Percentiles rank a stretch among this genome's conserved stretches.
Conservation (phyloP, 1,140 invertebrate genomes). For the Cryptotermes secundus region DNA sequence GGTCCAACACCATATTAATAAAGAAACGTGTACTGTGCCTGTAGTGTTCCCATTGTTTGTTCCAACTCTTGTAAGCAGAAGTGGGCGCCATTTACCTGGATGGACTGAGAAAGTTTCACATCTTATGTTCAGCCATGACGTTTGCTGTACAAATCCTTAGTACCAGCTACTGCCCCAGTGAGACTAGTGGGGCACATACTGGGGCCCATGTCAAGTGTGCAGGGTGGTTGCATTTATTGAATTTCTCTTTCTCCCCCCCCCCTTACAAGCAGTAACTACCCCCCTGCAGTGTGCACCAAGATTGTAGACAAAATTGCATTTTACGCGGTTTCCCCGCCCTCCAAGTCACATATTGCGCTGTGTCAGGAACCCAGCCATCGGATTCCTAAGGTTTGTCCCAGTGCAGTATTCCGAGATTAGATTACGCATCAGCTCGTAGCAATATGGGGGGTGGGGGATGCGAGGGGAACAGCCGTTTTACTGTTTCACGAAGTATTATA, state of each 20-base stretch:
- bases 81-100: too few species aligned
- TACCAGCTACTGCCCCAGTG: too few species aligned
- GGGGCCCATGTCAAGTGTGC: too few species aligned
- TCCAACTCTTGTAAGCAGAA: too few species aligned
- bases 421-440: neutral
- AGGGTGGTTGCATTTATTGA: too few species aligned
- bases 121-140: too few species aligned
- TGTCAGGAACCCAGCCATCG: neutral
- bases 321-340: neutral
- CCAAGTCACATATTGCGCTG: neutral
- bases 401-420: neutral
- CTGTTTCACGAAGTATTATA: neutral
- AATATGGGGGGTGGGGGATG: neutral
- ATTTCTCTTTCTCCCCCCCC: neutral
- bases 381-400: neutral
- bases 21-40: too few species aligned
- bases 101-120: too few species aligned
- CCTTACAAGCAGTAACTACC: neutral
- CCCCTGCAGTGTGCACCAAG: neutral
- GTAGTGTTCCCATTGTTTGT: too few species aligned
- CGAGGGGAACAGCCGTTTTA: neutral
- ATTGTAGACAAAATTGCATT: conserved; percentile 6
- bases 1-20: too few species aligned
- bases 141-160: too few species aligned
- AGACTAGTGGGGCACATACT: too few species aligned